phyloP scores from a whole-genome alignment of 1,140 invertebrate species.

The Pomacea maculata region DNA sequence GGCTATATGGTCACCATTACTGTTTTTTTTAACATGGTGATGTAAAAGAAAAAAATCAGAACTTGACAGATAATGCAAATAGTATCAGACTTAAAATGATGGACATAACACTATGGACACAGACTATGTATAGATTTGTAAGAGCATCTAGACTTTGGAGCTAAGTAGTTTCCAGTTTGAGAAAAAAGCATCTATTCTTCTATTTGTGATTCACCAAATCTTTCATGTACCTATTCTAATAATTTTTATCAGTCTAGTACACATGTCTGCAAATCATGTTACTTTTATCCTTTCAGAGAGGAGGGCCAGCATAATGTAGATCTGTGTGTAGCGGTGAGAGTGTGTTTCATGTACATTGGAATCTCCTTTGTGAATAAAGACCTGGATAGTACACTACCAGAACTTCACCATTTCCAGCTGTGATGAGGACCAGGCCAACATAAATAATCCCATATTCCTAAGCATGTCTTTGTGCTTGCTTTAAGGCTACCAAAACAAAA shows the following conservation, averaged over 20 bases:
- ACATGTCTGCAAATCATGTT: neutral
- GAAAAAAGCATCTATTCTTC: no score
- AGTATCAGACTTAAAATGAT: neutral
- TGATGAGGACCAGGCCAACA: neutral
- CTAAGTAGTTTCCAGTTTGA: no score
- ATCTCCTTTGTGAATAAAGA: neutral
- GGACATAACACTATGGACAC: no score
- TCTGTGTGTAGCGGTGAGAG: neutral
- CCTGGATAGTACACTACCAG: neutral
- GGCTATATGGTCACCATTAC: neutral
- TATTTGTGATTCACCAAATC: no score
- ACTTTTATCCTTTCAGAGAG: conserved; percentile 4
- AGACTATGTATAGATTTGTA: no score
- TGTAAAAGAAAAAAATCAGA: neutral
- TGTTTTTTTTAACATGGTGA: neutral
- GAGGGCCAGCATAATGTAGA: conserved; percentile 3
- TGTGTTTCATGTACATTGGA: no score
- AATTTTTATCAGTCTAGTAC: no score
- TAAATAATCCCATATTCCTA: no score
- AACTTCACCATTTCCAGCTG: neutral
- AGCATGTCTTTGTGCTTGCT: no score
- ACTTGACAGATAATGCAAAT: neutral
- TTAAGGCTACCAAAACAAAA: no score
- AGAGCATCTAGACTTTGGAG: no score
- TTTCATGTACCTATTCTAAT: no score